Base-by-base conservation (phyloP, 2,888 invertebrate species). In the Chromoteleia sp. region DNA sequence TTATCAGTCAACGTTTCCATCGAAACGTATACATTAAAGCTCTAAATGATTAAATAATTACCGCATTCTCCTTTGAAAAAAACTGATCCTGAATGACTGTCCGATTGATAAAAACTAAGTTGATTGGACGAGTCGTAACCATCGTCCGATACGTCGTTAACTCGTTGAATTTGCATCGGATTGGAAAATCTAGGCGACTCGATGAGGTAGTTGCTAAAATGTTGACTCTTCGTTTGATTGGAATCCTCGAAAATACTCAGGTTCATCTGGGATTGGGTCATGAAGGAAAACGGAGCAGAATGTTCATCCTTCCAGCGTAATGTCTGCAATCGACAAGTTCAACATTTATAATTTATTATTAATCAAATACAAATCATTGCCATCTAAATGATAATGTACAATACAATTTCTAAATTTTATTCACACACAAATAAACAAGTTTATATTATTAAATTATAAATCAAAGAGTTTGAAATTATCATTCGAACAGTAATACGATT, bases 231-330 rank as follows among this genome's bases (percentile, higher is more conserved):
- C 0, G 81, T 48, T 54, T 89, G 88, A 14, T 86, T 88, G 0
- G 83, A 77, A 0, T 86, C 82, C 30, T 90, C 91, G 8, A 86
- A 85, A 36, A 88, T 78, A 79, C 84, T 88, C 12, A 97, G 92
- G 92, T 97, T 95, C 74, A 96, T 93, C 90, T 97, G 97, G 73
- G 97, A 97, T 86, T 94, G 95, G 0, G 97, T 96, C 92, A 96
- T 96, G 92, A 96, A 97, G 10, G 96, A 94, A 89, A 98, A 98
- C 0, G 98, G 97, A 12, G 95, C 95, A 0, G 97, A 97, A 89
- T 97, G 97, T 88, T 97, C 97, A 90, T 98, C 97, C 76, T 95
- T 91, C 93, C 94, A 94, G 36, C 93, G 92, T 85, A 93, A 89
- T 19, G 93, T 93, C 93, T 94, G 87, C 29, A 52, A 83, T 67